Percentiles rank a stretch among this genome's conserved stretches.
phyloP scores from a whole-genome alignment of 2,888 invertebrate species.

The Axea sp. region DNA sequence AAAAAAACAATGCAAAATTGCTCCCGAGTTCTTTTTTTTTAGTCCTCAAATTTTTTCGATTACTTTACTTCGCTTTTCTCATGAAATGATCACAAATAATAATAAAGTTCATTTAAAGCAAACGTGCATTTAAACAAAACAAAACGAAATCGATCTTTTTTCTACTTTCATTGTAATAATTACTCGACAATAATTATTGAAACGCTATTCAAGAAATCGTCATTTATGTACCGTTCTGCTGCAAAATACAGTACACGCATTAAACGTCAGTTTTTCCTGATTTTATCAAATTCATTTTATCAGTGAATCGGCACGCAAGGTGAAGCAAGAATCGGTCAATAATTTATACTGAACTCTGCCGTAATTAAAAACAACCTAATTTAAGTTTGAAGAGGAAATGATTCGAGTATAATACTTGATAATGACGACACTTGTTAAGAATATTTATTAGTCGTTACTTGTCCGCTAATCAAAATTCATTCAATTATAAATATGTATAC shows the following conservation, averaged over 20 bases:
- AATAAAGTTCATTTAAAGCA: too few species aligned
- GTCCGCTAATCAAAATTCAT: conserved; percentile 28
- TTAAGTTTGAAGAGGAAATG: conserved; percentile 1
- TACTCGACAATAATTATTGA: too few species aligned
- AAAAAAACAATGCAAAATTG: not conserved
- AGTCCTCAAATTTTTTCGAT: too few species aligned
- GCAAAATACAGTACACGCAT: too few species aligned
- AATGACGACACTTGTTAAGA: conserved; percentile 14
- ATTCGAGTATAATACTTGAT: conserved; percentile 3
- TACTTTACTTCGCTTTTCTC: not conserved
- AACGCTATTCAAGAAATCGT: not conserved
- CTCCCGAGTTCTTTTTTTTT: not conserved
- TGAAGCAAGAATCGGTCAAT: not conserved
- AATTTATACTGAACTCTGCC: not conserved
- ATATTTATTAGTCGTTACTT: too few species aligned
- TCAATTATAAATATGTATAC: too few species aligned
- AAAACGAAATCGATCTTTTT: too few species aligned
- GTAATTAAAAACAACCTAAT: conserved; percentile 10
- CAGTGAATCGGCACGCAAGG: not conserved
- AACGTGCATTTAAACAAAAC: too few species aligned
- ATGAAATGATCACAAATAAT: too few species aligned
- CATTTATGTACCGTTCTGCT: not conserved
- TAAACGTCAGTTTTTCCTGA: not conserved
- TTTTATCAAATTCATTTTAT: conserved; percentile 1
- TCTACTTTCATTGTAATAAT: too few species aligned